These are phyloP conservation scores for Cinclus cinclus DNA, from an alignment of 2,113 vertebrate genomes.

Conservation along the genomic window DNA sequence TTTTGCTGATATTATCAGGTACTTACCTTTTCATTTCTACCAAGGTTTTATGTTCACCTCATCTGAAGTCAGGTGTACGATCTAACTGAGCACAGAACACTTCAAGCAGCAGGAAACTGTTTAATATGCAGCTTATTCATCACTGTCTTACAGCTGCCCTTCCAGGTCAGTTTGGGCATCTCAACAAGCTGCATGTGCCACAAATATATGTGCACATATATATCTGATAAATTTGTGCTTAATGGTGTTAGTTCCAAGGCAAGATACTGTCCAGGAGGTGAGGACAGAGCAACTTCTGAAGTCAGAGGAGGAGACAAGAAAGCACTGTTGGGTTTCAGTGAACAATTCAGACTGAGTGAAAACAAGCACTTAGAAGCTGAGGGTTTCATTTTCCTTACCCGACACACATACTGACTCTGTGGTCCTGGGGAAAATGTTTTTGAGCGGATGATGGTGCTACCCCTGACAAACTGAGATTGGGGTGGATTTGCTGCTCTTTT, in stretches of 20 bases:
- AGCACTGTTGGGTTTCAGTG: neutral
- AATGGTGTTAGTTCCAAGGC: neutral
- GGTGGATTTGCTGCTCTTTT: conserved; percentile 78
- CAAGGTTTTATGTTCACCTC: neutral
- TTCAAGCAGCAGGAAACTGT: neutral
- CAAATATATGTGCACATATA: neutral
- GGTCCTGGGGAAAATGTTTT: conserved; percentile 98
- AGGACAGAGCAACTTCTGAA: neutral
- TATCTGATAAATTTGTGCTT: neutral
- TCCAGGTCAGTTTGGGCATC: neutral
- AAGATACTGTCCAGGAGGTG: neutral
- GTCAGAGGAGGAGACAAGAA: neutral
- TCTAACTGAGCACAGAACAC: neutral
- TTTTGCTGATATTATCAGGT: neutral
- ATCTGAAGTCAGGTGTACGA: neutral
- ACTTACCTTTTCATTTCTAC: neutral
- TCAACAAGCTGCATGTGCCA: neutral
- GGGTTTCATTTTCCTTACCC: conserved; percentile 75
- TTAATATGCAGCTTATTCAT: neutral
- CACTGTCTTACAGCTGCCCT: neutral
- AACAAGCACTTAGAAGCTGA: neutral
- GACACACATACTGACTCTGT: conserved; percentile 96
- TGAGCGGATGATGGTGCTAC: conserved; percentile 95
- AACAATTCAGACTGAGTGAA: neutral
- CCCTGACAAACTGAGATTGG: conserved; percentile 87